Base-by-base conservation (phyloP, 1,140 invertebrate genomes). In the Pogonus chalceus region DNA sequence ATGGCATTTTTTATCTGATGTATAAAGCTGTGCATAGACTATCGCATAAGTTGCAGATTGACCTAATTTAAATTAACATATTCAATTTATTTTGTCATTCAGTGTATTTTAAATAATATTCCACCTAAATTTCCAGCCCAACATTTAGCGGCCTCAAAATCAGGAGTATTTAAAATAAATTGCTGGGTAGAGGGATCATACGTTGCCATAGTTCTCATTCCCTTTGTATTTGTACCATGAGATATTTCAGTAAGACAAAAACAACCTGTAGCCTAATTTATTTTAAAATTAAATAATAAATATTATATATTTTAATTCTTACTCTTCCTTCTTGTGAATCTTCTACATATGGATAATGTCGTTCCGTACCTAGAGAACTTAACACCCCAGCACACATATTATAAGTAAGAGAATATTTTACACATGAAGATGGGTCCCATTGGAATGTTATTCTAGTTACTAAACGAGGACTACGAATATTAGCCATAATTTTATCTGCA, bases 121-220 rank as follows among this genome's bases (percentile, higher is more conserved):
- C 70, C 75, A 82, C 90, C 88, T 71, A 95, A 75, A 72, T 87
- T 87, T 58, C 91, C 92, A 61, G 85, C 79, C 95, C 94, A 98
- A 72, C 90, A 93, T 78, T 98, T 98, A 31, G 90, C 88, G 16
- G 92, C 90, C 72, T 96, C 87, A 74, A 96, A 90, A 69, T 92
- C 87, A 0, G 93, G 92, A 0, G 92, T 88, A 68, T 96, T 81
- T 10, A 98, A 72, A 22, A 96, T 76, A 73, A 96, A 97, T 66
- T 83, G 79, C 73, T 87, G 71, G 1, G 78, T 82, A 20, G 72
- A 69, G 0, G 81, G 74, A 69, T 96, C 87, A 70, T 89, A 98
- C 0, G 81, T 91, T 1, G 93, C 93, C n/a, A 82, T 89, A 0
- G 95, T 97, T 58, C 86, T 78, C 77, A 97, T 88, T 23, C 82